Evolutionary conservation across 2,888 invertebrate species (phyloP).

Genomic region (Ormyrus thymus): DNA sequence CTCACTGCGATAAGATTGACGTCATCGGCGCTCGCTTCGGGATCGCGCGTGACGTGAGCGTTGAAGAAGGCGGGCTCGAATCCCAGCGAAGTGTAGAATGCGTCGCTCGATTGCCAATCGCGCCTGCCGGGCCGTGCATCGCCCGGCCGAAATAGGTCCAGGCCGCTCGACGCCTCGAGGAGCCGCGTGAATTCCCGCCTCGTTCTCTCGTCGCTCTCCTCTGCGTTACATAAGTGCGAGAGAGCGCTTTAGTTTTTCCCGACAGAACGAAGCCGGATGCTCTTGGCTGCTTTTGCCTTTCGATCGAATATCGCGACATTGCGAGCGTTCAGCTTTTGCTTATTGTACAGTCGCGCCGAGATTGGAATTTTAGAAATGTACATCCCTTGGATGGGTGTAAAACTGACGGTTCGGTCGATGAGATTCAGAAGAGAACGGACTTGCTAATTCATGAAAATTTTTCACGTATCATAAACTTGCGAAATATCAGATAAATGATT

Average conservation of each 20-base stretch:
- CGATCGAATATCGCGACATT: too few species aligned
- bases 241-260: neutral
- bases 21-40: conserved; percentile 13
- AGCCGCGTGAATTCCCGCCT: conserved; percentile 36
- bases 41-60: conserved; percentile 51
- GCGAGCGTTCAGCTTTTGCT: too few species aligned
- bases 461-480: too few species aligned
- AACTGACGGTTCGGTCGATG: too few species aligned
- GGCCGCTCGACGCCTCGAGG: conserved; percentile 36
- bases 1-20: conserved; percentile 53
- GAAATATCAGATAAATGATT: too few species aligned
- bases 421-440: too few species aligned
- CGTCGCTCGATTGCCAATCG: conserved; percentile 43
- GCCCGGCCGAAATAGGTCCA: conserved; percentile 17
- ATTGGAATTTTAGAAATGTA: too few species aligned
- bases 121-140: neutral
- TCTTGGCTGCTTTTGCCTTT: too few species aligned
- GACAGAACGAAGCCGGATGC: too few species aligned
- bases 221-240: conserved; percentile 3
- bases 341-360: too few species aligned
- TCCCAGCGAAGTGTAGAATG: conserved; percentile 45
- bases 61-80: conserved; percentile 55
- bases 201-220: conserved; percentile 28
- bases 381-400: too few species aligned
- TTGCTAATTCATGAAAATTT: too few species aligned